phyloP scores from a whole-genome alignment of 2,113 vertebrate species.

The Equus przewalskii region DNA sequence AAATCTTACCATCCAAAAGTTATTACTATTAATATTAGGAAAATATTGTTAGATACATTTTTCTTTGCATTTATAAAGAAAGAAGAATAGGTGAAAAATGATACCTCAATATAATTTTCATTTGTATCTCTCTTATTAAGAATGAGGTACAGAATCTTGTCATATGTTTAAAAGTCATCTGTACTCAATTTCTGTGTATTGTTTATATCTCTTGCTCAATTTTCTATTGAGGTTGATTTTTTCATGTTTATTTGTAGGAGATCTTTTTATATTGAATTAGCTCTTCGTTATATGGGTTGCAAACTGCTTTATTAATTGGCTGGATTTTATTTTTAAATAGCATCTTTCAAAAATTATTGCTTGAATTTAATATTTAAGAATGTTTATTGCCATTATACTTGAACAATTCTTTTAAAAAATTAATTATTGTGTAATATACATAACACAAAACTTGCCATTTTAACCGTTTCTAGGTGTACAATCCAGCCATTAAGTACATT shows the following conservation, averaged over 20 bases:
- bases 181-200: not conserved
- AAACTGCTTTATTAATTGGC: not conserved
- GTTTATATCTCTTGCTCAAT: not conserved
- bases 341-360: not conserved
- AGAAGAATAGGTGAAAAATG: not conserved
- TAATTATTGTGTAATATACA: not conserved
- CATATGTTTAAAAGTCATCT: not conserved
- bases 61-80: not conserved
- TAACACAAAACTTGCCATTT: not conserved
- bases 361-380: constrained; percentile 22
- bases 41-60: constrained; percentile 4
- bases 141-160: not conserved
- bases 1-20: not conserved
- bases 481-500: not conserved
- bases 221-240: not conserved
- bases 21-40: not conserved
- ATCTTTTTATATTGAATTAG: not conserved
- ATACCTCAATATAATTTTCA: not conserved
- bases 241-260: not conserved
- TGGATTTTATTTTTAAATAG: not conserved
- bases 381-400: not conserved
- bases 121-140: not conserved
- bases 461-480: not conserved
- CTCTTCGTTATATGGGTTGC: not conserved
- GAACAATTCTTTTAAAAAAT: constrained; percentile 28